phyloP scores from a whole-genome alignment of 2,797 vertebrate genomes.

The Eleutherodactylus coqui region DNA sequence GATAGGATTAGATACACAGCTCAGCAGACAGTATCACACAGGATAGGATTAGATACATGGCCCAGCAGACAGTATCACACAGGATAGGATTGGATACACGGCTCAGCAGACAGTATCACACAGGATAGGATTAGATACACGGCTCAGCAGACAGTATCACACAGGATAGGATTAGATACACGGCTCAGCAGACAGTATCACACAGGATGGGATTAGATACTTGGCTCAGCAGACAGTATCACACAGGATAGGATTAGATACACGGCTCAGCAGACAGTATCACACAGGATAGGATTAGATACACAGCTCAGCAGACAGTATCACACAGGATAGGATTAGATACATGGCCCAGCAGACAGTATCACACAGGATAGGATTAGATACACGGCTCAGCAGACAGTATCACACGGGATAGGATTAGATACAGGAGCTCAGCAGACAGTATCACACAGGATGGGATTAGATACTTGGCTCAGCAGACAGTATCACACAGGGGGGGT shows the following conservation, averaged over 20 bases:
- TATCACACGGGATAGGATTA: background rate
- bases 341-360: background rate
- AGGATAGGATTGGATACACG: background rate
- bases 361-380: background rate
- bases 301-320: background rate
- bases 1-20: background rate
- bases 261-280: background rate
- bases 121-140: background rate
- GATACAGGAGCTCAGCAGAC: background rate
- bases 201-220: no score
- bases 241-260: background rate
- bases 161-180: no score
- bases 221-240: no score
- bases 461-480: background rate
- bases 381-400: background rate
- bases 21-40: background rate
- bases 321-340: slow-evolving; percentile 2
- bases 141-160: no score
- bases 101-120: background rate
- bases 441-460: background rate
- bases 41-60: background rate
- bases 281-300: background rate
- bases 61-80: background rate
- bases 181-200: no score
- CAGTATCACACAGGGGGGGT: background rate